A percentile compares a stretch with the other conserved stretches of the same genome.
These are phyloP conservation scores for Muraenolepis orangiensis DNA, from an alignment of 2,797 vertebrate species.

Conservation along the genomic window DNA sequence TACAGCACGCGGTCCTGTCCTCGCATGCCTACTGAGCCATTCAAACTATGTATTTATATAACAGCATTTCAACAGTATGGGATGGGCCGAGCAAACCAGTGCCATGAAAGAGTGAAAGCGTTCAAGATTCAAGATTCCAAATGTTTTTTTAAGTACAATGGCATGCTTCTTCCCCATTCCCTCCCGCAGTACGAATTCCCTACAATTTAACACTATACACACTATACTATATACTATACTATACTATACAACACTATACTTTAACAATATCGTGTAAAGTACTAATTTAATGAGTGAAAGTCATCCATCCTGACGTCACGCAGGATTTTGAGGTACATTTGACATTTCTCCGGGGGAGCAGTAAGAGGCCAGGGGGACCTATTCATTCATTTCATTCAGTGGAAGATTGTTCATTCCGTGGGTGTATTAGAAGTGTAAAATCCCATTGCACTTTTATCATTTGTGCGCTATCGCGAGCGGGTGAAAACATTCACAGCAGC, in stretches of 20 bases:
- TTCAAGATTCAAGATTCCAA: no score
- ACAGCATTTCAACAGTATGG: not conserved
- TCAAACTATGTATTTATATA: not conserved
- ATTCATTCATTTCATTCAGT: not conserved
- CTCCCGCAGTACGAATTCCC: no score
- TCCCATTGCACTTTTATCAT: slow-evolving; percentile 48
- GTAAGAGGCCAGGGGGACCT: not conserved
- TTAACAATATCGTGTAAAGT: no score
- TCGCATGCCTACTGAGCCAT: not conserved
- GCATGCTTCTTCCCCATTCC: no score
- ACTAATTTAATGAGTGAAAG: not conserved
- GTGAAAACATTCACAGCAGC: slow-evolving; percentile 39
- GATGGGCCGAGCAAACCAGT: not conserved
- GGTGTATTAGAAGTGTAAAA: not conserved
- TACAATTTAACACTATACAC: no score
- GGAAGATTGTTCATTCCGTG: slow-evolving; percentile 29
- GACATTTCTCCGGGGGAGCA: not conserved
- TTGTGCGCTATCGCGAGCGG: slow-evolving; percentile 37
- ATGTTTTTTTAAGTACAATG: no score
- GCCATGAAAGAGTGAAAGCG: not conserved
- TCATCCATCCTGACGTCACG: not conserved
- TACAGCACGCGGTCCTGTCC: not conserved
- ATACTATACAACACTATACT: no score
- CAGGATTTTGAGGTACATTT: not conserved
- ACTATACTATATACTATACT: no score